Conservation (phyloP, 2,888 invertebrate species). For the Orthosia gothica region DNA sequence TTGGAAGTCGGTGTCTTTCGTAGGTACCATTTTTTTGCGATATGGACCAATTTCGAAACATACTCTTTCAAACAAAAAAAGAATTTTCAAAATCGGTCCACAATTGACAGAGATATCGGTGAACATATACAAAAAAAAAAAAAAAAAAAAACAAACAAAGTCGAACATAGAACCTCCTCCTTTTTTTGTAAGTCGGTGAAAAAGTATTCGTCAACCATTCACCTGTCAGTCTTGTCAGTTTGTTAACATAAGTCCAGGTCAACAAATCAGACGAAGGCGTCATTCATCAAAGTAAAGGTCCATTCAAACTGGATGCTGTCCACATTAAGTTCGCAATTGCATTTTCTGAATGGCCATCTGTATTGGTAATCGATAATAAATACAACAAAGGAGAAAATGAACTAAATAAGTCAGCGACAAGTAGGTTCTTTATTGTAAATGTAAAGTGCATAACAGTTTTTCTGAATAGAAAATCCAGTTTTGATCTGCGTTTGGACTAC, state of each 20-base stretch:
- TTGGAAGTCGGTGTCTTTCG: no score
- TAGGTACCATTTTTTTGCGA: no score
- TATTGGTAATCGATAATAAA: slow-evolving; percentile 49
- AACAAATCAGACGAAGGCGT: slow-evolving; percentile 42
- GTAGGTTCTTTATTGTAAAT: slow-evolving; percentile 34
- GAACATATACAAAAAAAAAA: no score
- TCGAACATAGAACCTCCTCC: no score
- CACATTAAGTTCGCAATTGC: slow-evolving; percentile 50
- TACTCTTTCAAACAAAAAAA: no score
- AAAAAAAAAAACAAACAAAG: no score
- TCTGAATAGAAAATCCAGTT: slow-evolving; percentile 40
- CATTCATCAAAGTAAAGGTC: slow-evolving; percentile 55
- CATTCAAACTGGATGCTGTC: slow-evolving; percentile 42
- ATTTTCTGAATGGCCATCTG: slow-evolving; percentile 47
- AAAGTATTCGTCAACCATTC: slow-evolving; percentile 43
- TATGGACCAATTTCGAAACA: no score
- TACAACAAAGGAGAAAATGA: slow-evolving; percentile 47
- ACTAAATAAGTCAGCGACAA: slow-evolving; percentile 32
- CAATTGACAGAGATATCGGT: no score
- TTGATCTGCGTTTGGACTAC: slow-evolving; percentile 52
- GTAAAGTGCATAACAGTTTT: slow-evolving; percentile 45
- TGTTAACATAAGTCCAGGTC: slow-evolving; percentile 42
- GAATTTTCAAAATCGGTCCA: no score
- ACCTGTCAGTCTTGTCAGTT: slow-evolving; percentile 48
- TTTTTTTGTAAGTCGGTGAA: no score